Evolutionary conservation across 2,888 invertebrate species (phyloP).

Genomic region (Leucozona laternaria): DNA sequence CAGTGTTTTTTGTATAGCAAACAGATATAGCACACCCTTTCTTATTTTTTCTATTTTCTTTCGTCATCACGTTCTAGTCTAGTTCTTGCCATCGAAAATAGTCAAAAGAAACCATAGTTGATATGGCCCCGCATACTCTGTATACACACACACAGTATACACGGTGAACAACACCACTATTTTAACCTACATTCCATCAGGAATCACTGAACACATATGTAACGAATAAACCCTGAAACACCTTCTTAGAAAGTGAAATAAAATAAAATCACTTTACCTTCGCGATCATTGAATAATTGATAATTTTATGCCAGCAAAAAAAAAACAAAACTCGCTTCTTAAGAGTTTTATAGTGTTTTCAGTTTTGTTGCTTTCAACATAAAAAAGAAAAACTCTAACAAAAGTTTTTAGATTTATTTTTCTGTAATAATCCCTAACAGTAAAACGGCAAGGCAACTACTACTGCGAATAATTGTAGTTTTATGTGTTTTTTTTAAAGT

Average conservation of each 20-base stretch:
- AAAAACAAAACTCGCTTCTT: not conserved
- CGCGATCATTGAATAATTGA: not conserved
- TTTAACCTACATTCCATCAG: not conserved
- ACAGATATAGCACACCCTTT: too few species aligned
- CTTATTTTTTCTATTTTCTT: too few species aligned
- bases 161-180: not conserved
- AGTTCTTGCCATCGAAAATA: too few species aligned
- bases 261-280: not conserved
- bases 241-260: not conserved
- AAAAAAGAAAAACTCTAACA: not conserved
- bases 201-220: not conserved
- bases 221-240: not conserved
- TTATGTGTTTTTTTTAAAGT: conserved; percentile 13
- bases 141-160: not conserved
- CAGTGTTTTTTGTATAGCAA: too few species aligned
- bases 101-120: too few species aligned
- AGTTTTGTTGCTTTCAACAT: not conserved
- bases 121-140: too few species aligned
- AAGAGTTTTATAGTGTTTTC: not conserved
- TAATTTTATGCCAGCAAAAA: not conserved
- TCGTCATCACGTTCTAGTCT: too few species aligned
- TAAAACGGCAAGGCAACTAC: conserved; percentile 5
- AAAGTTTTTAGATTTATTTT: not conserved
- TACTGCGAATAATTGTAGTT: conserved; percentile 15
- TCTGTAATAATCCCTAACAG: conserved; percentile 8